Base-by-base conservation (phyloP, 2,113 vertebrate genomes). In the Hiodon tergisus region DNA sequence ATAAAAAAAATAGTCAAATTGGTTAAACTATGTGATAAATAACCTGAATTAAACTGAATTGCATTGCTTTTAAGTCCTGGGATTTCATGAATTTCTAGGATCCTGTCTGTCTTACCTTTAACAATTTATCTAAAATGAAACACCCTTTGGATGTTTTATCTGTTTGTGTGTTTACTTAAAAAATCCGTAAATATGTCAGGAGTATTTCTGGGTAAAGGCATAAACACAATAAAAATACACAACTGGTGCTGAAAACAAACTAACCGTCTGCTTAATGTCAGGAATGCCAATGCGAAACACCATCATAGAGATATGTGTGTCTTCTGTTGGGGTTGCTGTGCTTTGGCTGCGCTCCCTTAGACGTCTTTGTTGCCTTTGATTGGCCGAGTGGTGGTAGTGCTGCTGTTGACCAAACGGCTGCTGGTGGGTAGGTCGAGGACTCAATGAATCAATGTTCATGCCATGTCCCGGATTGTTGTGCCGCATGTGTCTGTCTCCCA, bases 181-280 rank as follows among this genome's bases (percentile, higher is more conserved):
- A n/a, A n/a, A n/a, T n/a, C n/a, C n/a, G n/a, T n/a, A 31, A 31
- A 31, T 31, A 31, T 31, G 31, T 31, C 31, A 31, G 31, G 31
- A 31, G 31, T 31, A 31, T 31, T 31, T 14, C 65, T 75, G 48
- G 53, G 31, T 58, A 67, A 11, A 17, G 52, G 63, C 63, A 57
- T 58, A 62, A 74, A 63, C 53, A 50, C n/a, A 52, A 58, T 31
- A 50, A 66, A 51, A 17, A 57, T 54, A 75, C 31, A 31, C 73
- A 67, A 54, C 4, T 58, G 65, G 62, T 8, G 7, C 59, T 75
- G 52, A 8, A 17, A 17, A 13, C 31, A 31, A 31, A 88, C 93
- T 90, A 89, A 96, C 95, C 81, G 95, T 96, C 86, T 97, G 94
- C 81, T 96, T 95, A 84, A 97, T 91, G 87, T 97, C 95, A 0